Percentiles rank a stretch among this genome's conserved stretches.
phyloP scores from a whole-genome alignment of 2,113 vertebrate species.

The Oxyruncus cristatus region DNA sequence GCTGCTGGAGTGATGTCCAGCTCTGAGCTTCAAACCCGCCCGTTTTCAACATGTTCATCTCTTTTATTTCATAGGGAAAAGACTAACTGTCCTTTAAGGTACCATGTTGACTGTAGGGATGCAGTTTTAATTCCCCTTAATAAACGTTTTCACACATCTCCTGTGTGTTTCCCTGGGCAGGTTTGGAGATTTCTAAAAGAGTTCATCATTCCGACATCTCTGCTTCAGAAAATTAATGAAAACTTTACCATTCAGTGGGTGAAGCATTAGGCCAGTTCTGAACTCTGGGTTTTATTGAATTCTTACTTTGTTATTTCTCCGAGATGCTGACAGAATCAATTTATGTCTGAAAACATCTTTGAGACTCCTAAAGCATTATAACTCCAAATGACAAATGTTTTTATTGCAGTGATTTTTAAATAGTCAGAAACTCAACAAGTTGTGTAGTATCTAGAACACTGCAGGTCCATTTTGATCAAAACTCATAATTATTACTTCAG shows the following conservation, averaged over 20 bases:
- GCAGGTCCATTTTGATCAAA: background rate
- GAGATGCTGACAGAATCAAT: background rate
- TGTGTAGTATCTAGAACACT: background rate
- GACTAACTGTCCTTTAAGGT: background rate
- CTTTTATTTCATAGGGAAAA: background rate
- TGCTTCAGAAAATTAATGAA: constrained; percentile 37
- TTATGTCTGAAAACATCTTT: background rate
- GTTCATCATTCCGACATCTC: constrained; percentile 22
- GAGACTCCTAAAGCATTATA: background rate
- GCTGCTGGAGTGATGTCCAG: background rate
- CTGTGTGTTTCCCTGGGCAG: background rate
- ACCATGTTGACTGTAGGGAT: background rate
- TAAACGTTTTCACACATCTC: constrained; percentile 18
- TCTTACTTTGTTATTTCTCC: constrained; percentile 24
- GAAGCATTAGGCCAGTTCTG: background rate
- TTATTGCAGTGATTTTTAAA: background rate
- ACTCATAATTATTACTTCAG: background rate
- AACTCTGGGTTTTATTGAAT: constrained; percentile 14
- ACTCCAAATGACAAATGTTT: constrained; percentile 8
- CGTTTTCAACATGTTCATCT: background rate
- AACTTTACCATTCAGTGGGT: constrained; percentile 2
- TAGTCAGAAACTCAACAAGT: background rate
- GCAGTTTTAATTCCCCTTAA: constrained; percentile 37
- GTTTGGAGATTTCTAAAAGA: background rate
- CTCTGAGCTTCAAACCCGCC: background rate